Conservation (phyloP, 2,797 vertebrate species). For the Melanotaenia pygmaea region DNA sequence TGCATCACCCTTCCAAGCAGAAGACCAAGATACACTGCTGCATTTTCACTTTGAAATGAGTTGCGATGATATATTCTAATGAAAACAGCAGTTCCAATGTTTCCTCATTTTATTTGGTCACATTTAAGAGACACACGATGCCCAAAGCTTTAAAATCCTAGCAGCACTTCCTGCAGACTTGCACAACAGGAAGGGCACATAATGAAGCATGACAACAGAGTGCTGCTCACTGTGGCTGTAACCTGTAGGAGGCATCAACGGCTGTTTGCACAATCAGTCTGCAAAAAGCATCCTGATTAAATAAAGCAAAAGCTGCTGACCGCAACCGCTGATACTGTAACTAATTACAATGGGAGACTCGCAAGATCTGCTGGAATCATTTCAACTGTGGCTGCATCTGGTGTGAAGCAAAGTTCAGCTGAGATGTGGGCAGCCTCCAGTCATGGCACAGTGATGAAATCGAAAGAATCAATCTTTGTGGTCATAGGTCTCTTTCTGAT, state of each 20-base stretch:
- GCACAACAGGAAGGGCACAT: conserved; percentile 70
- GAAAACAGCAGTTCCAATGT: conserved; percentile 40
- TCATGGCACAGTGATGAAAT: conserved; percentile 56
- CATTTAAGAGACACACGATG: conserved; percentile 56
- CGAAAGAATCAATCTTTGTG: conserved; percentile 56
- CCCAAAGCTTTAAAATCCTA: conserved; percentile 41
- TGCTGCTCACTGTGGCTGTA: conserved; percentile 50
- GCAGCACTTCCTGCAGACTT: conserved; percentile 58
- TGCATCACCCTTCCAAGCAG: conserved; percentile 48
- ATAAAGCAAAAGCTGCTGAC: conserved; percentile 37
- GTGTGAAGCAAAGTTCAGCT: conserved; percentile 56
- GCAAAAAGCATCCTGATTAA: conserved; percentile 46
- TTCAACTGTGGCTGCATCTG: conserved; percentile 27
- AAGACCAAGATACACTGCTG: conserved; percentile 28
- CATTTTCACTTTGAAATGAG: conserved; percentile 56
- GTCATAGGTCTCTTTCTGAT: conserved; percentile 70
- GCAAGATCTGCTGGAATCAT: conserved; percentile 25
- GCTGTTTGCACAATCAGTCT: conserved; percentile 60
- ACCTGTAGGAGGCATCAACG: conserved; percentile 45
- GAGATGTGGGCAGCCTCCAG: conserved; percentile 48
- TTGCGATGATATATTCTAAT: conserved; percentile 60
- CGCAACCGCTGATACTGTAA: conserved; percentile 27
- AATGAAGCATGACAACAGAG: conserved; percentile 69
- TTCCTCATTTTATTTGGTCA: conserved; percentile 60
- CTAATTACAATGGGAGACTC: conserved; percentile 36